Evolutionary conservation across 1,140 invertebrate species (phyloP).

Genomic region (Drosophila kikkawai): DNA sequence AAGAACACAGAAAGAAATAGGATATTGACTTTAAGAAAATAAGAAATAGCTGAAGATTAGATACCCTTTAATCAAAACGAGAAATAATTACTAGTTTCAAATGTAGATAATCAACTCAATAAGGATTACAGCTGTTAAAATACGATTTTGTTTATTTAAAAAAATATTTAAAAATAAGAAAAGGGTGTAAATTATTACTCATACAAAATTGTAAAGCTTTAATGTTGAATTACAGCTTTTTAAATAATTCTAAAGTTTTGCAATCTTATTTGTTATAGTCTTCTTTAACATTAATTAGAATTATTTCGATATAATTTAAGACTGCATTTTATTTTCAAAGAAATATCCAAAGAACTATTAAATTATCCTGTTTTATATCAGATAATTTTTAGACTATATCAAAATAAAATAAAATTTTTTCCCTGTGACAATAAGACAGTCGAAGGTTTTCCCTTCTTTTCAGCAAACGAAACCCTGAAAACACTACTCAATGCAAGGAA

Average conservation of each 20-base stretch:
- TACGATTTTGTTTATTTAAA: neutral
- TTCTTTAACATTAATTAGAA: no score
- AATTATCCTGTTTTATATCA: neutral
- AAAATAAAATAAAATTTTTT: neutral
- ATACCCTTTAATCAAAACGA: neutral
- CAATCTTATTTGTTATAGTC: neutral
- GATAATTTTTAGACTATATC: neutral
- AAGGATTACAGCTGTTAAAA: neutral
- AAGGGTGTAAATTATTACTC: neutral
- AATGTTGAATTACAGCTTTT: no score
- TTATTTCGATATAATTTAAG: neutral
- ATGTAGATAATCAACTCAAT: neutral
- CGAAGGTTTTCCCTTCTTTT: conserved; percentile 12
- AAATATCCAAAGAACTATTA: neutral
- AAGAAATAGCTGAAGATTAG: neutral
- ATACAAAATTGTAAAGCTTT: neutral
- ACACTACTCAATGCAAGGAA: conserved; percentile 38
- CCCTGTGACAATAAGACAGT: conserved; percentile 11
- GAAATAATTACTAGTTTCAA: neutral
- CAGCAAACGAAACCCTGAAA: conserved; percentile 2
- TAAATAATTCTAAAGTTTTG: neutral
- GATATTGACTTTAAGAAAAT: neutral
- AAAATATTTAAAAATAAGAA: no score
- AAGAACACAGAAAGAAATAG: conserved; percentile 39
- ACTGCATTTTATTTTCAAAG: no score